Percentiles rank a stretch among this genome's conserved stretches.
Conservation (phyloP, 2,888 invertebrate genomes). For the Orthonevra nobilis region DNA sequence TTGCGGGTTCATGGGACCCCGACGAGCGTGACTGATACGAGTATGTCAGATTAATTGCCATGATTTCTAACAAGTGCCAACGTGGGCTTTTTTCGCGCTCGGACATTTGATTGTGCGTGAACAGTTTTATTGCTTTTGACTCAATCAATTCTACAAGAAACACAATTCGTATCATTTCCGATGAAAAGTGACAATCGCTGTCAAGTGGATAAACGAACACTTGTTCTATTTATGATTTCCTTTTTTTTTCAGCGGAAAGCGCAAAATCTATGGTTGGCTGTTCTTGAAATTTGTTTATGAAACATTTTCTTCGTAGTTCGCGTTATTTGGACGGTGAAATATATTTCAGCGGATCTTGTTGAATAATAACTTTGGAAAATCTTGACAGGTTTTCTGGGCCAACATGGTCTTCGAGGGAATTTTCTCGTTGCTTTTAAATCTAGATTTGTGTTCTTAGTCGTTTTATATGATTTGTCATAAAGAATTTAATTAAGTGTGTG, state of each 20-base stretch:
- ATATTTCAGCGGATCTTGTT: no score
- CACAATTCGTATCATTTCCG: slow-evolving; percentile 11
- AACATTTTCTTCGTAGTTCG: slow-evolving; percentile 20
- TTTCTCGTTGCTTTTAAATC: slow-evolving; percentile 28
- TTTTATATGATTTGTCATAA: no score
- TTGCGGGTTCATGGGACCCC: slow-evolving; percentile 14
- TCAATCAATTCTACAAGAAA: no score
- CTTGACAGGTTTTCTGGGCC: slow-evolving; percentile 11
- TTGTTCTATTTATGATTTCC: neutral
- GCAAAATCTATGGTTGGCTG: slow-evolving; percentile 17
- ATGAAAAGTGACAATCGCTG: slow-evolving; percentile 8
- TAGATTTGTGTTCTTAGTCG: no score
- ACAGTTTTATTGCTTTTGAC: no score
- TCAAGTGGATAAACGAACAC: neutral
- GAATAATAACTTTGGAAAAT: no score
- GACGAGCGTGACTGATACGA: slow-evolving; percentile 15
- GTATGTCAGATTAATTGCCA: neutral
- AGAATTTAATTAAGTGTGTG: no score
- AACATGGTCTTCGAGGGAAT: slow-evolving; percentile 38
- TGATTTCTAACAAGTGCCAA: slow-evolving; percentile 8
- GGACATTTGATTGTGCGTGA: neutral
- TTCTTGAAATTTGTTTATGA: slow-evolving; percentile 26
- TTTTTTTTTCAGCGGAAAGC: slow-evolving; percentile 24
- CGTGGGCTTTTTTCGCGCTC: neutral
- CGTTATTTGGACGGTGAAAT: no score